Evolutionary conservation across 1,140 invertebrate species (phyloP).

Genomic region (Stegodyphus dumicola): DNA sequence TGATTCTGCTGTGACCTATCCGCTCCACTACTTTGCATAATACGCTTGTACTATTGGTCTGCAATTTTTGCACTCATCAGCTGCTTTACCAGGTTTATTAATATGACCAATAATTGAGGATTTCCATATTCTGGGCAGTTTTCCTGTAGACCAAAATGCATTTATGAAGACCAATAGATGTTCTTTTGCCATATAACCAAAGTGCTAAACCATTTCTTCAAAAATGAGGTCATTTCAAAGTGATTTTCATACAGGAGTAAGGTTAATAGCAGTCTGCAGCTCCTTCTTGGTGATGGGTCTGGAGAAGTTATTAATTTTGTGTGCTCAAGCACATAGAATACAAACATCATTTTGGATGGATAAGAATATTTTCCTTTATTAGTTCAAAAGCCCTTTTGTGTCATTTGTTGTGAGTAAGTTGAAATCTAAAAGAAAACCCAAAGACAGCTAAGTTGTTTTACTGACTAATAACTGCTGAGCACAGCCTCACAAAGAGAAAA

Average conservation of each 20-base stretch:
- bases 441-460: too few species aligned
- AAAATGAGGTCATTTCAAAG: background rate
- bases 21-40: slow-evolving; percentile 12
- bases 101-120: background rate
- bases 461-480: too few species aligned
- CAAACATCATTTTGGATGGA: too few species aligned
- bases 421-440: too few species aligned
- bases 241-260: background rate
- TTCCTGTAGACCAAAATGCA: background rate
- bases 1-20: background rate
- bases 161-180: background rate
- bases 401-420: too few species aligned
- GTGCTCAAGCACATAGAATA: too few species aligned
- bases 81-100: slow-evolving; percentile 4
- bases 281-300: too few species aligned
- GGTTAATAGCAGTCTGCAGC: too few species aligned
- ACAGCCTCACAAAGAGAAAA: too few species aligned
- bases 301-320: too few species aligned
- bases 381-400: too few species aligned
- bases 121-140: background rate
- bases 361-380: too few species aligned
- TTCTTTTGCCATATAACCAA: background rate
- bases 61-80: slow-evolving; percentile 7
- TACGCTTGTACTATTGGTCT: slow-evolving; percentile 3
- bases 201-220: slow-evolving; percentile 9